Evolutionary conservation across 2,113 vertebrate genomes (phyloP).

Genomic region (Salvelinus namaycush): DNA sequence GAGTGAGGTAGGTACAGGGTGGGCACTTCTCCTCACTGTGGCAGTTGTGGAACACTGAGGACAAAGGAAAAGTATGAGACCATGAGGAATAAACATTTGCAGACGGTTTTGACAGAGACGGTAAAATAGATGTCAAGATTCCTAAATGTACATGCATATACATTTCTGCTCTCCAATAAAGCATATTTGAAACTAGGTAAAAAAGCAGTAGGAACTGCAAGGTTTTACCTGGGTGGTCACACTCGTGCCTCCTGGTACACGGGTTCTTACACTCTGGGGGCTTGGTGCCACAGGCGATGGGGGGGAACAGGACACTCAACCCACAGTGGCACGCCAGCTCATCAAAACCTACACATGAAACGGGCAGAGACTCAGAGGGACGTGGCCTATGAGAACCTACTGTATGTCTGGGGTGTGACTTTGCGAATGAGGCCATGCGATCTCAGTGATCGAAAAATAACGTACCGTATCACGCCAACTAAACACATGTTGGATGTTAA

Average conservation of each 20-base stretch:
- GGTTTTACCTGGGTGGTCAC: slow-evolving; percentile 88
- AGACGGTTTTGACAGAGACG: neutral
- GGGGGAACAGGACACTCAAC: slow-evolving; percentile 89
- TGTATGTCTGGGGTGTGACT: neutral
- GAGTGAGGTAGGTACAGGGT: slow-evolving; percentile 93
- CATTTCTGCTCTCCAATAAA: neutral
- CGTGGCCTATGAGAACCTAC: neutral
- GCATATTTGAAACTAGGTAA: neutral
- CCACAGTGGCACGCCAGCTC: slow-evolving; percentile 95
- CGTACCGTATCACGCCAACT: no score
- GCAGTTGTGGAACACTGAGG: slow-evolving; percentile 94
- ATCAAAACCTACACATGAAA: slow-evolving; percentile 85
- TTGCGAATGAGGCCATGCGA: no score
- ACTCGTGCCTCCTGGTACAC: slow-evolving; percentile 89
- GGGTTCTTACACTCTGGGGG: slow-evolving; percentile 93
- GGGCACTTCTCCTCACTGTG: slow-evolving; percentile 95
- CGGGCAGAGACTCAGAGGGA: neutral
- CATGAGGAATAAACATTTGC: neutral
- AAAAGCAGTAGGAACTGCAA: neutral
- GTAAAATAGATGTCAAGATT: neutral
- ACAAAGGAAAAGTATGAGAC: neutral
- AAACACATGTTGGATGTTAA: no score
- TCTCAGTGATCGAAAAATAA: no score
- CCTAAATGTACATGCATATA: neutral
- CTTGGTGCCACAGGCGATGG: slow-evolving; percentile 92